Evolutionary conservation across 2,888 invertebrate genomes (phyloP).

Genomic region (Ophion ventricosus): DNA sequence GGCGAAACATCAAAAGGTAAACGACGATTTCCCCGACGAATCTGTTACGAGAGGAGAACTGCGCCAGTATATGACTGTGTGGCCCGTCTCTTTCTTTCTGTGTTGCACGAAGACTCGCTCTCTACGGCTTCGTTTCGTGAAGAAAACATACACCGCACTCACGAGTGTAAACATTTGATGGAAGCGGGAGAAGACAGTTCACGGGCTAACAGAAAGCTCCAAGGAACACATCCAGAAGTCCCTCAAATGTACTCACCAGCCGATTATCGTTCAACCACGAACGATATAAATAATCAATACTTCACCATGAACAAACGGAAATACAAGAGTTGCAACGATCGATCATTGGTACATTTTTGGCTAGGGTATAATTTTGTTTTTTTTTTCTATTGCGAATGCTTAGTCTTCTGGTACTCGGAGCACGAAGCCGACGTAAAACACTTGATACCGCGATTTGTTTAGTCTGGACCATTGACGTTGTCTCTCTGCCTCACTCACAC

Average conservation of each 20-base stretch:
- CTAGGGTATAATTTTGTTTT: no score
- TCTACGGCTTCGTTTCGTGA: slow-evolving; percentile 41
- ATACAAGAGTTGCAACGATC: no score
- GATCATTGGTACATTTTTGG: no score
- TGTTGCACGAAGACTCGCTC: slow-evolving; percentile 45
- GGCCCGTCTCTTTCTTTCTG: slow-evolving; percentile 33
- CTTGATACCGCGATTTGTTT: no score
- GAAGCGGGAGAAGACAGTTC: not conserved
- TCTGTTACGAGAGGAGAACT: slow-evolving; percentile 51
- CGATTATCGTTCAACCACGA: no score
- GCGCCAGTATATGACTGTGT: slow-evolving; percentile 20
- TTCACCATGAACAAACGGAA: no score
- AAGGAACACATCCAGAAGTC: slow-evolving; percentile 15
- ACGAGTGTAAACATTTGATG: slow-evolving; percentile 57
- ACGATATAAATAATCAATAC: no score
- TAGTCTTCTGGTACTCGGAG: no score
- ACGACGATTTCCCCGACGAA: slow-evolving; percentile 64
- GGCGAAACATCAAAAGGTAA: slow-evolving; percentile 67
- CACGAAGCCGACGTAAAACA: no score
- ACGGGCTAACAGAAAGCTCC: slow-evolving; percentile 1
- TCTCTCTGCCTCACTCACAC: no score
- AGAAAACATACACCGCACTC: slow-evolving; percentile 52
- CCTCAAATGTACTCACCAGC: slow-evolving; percentile 11
- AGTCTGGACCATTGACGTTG: no score
- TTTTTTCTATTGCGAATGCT: no score